A percentile compares a stretch with the other conserved stretches of the same genome.
Evolutionary conservation across 2,888 invertebrate species (phyloP).

Genomic region (Ophion costatus): DNA sequence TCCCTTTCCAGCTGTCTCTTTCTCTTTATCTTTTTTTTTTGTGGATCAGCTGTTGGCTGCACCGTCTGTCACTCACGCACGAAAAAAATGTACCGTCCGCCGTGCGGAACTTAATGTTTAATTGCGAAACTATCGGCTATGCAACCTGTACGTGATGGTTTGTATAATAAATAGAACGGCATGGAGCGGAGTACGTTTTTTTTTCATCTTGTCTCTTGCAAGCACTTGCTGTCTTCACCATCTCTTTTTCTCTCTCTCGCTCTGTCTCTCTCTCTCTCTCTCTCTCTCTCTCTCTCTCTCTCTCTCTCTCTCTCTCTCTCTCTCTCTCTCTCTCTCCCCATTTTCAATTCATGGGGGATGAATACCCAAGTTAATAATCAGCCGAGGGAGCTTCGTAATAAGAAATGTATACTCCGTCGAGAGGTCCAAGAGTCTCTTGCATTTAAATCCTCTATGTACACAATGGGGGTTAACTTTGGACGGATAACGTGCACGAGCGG

Average conservation of each 20-base stretch:
- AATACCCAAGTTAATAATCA: neutral
- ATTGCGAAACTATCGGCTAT: constrained; percentile 17
- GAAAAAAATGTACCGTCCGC: neutral
- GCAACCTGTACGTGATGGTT: neutral
- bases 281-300: neutral
- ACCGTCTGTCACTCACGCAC: neutral
- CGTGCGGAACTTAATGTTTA: constrained; percentile 19
- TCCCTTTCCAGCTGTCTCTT: constrained; percentile 4
- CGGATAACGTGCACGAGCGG: neutral
- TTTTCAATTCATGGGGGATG: neutral
- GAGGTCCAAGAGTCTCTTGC: neutral
- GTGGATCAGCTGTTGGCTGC: neutral
- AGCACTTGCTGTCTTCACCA: neutral
- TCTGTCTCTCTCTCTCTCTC: neutral
- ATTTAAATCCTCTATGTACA: neutral
- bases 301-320: neutral
- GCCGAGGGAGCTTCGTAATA: neutral
- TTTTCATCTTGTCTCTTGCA: neutral
- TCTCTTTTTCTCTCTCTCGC: neutral
- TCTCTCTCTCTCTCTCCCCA: neutral
- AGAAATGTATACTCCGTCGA: neutral
- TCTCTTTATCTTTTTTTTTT: neutral
- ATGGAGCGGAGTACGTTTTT: neutral
- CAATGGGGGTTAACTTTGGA: neutral
- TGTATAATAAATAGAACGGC: neutral